Evolutionary conservation across 1,140 invertebrate genomes (phyloP).

Genomic region (Hirudo medicinalis): DNA sequence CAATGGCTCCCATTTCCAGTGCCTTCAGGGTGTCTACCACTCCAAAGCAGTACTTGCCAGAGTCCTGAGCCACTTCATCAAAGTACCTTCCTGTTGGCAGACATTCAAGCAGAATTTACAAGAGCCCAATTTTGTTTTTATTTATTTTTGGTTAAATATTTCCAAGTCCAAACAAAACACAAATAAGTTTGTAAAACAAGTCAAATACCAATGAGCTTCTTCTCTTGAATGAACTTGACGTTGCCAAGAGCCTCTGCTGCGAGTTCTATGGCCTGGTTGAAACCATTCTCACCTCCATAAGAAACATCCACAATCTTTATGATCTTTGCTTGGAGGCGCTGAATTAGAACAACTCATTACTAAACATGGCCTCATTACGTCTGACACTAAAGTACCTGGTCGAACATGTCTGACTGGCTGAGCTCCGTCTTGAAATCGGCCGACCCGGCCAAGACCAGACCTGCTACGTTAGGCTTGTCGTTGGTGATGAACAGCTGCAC

Average conservation of each 20-base stretch:
- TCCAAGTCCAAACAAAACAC: too few species aligned
- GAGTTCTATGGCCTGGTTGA: constrained; percentile 97
- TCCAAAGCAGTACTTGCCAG: constrained; percentile 97
- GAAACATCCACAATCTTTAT: constrained; percentile 98
- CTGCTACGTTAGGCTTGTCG: constrained; percentile 92
- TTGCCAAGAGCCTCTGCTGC: constrained; percentile 94
- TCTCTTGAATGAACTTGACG: constrained; percentile 99
- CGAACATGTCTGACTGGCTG: constrained; percentile 99
- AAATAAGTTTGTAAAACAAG: not conserved
- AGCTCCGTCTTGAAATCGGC: constrained; percentile 99
- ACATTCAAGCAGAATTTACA: too few species aligned
- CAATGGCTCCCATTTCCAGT: constrained; percentile 89
- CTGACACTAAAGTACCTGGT: constrained; percentile 59
- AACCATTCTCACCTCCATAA: constrained; percentile 98
- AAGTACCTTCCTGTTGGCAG: constrained; percentile 66
- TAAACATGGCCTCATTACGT: too few species aligned
- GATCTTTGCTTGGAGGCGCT: constrained; percentile 93
- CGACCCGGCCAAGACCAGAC: constrained; percentile 92
- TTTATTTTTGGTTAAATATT: too few species aligned
- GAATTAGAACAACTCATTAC: constrained; percentile 18
- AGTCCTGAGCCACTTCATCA: constrained; percentile 97
- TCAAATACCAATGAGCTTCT: constrained; percentile 79
- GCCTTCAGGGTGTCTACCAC: constrained; percentile 92
- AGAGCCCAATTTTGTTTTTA: too few species aligned
- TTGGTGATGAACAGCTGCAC: constrained; percentile 92